These are phyloP conservation scores for Helicoverpa zea DNA, from an alignment of 1,140 invertebrate species.

Conservation along the genomic window DNA sequence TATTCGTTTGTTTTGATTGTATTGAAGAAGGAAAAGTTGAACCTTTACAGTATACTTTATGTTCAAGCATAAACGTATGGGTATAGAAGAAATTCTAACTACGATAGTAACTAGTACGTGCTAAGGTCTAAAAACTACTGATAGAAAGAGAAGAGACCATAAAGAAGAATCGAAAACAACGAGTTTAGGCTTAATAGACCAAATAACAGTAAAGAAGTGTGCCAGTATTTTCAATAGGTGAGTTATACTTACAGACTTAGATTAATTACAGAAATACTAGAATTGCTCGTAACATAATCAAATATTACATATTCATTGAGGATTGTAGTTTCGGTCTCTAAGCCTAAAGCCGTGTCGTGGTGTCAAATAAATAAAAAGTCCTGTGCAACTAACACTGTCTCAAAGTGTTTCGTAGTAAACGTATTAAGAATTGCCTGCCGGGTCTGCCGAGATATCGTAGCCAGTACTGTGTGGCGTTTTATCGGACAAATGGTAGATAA, in stretches of 20 bases:
- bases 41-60: constrained; percentile 7
- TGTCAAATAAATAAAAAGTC: constrained; percentile 50
- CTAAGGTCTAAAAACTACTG: constrained; percentile 14
- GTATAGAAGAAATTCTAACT: constrained; percentile 29
- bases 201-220: constrained; percentile 37
- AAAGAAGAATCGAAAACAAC: constrained; percentile 39
- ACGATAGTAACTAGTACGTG: constrained; percentile 34
- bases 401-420: constrained; percentile 56
- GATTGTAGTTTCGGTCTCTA: constrained; percentile 38
- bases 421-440: constrained; percentile 68
- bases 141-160: constrained; percentile 35
- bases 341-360: constrained; percentile 50
- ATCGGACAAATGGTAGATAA: constrained; percentile 84
- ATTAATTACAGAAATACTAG: background rate
- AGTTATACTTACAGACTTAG: constrained; percentile 32
- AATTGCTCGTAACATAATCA: background rate
- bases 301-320: background rate
- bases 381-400: constrained; percentile 52
- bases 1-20: background rate
- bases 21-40: constrained; percentile 14
- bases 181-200: constrained; percentile 51
- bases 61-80: constrained; percentile 7
- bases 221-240: constrained; percentile 2
- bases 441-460: constrained; percentile 81
- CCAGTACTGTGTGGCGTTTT: constrained; percentile 86